phyloP scores from a whole-genome alignment of 2,113 vertebrate genomes.

The Hiodon tergisus region DNA sequence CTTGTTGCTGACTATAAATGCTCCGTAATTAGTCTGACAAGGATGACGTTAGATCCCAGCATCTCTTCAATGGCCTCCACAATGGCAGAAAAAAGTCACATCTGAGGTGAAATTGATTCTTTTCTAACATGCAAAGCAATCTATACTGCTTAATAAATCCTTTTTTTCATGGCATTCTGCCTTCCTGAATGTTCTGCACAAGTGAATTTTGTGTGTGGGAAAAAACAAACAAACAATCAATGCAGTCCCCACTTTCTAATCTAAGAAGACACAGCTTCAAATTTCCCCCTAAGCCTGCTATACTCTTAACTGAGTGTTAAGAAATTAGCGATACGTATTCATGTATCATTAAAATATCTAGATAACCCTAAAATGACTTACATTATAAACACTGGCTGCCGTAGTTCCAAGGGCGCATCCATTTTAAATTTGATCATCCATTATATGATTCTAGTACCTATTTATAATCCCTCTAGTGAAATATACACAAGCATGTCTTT shows the following conservation, averaged over 20 bases:
- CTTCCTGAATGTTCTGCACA: background rate
- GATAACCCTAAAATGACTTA: no score
- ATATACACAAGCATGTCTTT: no score
- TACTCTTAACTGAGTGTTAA: no score
- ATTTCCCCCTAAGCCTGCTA: no score
- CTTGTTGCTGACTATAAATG: constrained; percentile 49
- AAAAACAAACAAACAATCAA: background rate
- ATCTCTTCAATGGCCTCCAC: constrained; percentile 40
- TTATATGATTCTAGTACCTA: no score
- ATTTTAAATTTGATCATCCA: no score
- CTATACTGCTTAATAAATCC: background rate
- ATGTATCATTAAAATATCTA: no score
- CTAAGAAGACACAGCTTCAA: no score
- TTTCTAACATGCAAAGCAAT: constrained; percentile 38
- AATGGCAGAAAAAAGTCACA: constrained; percentile 45
- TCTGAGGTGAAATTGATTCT: constrained; percentile 42
- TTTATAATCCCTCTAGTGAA: no score
- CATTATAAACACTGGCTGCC: no score
- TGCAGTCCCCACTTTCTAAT: background rate
- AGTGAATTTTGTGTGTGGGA: background rate
- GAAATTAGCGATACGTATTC: no score
- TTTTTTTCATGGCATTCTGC: background rate
- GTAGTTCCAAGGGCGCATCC: no score
- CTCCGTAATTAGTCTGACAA: constrained; percentile 52
- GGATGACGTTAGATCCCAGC: constrained; percentile 53